phyloP scores from a whole-genome alignment of 2,888 invertebrate genomes.

The Lasioglossum marginatum region DNA sequence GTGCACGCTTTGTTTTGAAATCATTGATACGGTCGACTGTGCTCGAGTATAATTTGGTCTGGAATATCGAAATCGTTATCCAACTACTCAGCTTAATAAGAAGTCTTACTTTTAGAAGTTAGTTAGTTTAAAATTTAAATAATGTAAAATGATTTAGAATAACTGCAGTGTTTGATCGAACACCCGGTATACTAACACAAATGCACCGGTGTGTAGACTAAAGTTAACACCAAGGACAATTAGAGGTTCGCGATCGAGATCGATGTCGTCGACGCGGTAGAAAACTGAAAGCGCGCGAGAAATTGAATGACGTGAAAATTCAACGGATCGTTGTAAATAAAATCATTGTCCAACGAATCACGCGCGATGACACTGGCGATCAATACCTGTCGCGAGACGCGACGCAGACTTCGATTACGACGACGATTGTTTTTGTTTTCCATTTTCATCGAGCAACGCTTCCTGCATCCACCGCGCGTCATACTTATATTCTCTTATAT shows the following conservation, averaged over 20 bases:
- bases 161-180: not conserved
- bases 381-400: not conserved
- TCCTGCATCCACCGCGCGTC: constrained; percentile 27
- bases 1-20: no score
- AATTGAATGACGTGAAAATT: not conserved
- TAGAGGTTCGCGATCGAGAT: not conserved
- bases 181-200: not conserved
- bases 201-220: not conserved
- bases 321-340: not conserved
- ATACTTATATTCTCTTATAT: constrained; percentile 33
- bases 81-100: no score
- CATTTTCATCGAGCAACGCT: constrained; percentile 14
- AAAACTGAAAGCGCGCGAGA: constrained; percentile 9
- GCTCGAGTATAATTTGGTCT: no score
- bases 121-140: not conserved
- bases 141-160: not conserved
- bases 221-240: constrained; percentile 1
- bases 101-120: no score
- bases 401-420: constrained; percentile 9
- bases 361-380: not conserved
- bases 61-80: no score
- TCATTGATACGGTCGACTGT: no score
- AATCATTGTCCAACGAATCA: not conserved
- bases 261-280: not conserved
- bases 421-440: constrained; percentile 13